Evolutionary conservation across 2,888 invertebrate genomes (phyloP), one percentile per base, ranked within the genome.

Genomic region (Napeogenes inachia): DNA sequence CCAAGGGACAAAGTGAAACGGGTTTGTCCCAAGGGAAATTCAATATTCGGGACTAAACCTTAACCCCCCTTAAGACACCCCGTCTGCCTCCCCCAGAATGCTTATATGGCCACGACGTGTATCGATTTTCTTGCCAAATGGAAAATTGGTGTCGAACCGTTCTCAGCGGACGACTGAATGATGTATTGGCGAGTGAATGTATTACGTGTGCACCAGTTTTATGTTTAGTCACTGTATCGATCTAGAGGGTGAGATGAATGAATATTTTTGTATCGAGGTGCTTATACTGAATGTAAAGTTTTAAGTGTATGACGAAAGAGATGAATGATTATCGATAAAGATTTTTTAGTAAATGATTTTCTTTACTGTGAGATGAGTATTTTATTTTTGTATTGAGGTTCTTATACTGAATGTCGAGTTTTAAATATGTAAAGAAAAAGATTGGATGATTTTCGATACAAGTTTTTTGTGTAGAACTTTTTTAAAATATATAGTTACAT

Each of bases 11-110:
- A 89, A 89, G 89, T 82, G 89, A 90, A 90, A 90, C 90, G 90
- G 91, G 91, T 91, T 91, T 89, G 90, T 91, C 91, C 90, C 91
- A 85, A 86, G 91, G 91, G 91, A 91, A 91, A 91, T 91, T 91
- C 91, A 91, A 91, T 91, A 91, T 91, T 91, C 91, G 91, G 91
- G 90, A 89, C 90, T 90, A 90, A 90, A 90, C 89, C 90, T 87
- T 90, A 89, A 87, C 90, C 86, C 91, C 91, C 91, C 87, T 85
- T 87, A 87, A 89, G 85, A 82, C 89, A 79, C 87, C 88, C 88
- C 85, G 87, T 87, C 88, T 87, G 79, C 88, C 86, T 76, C 87
- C 88, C 89, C 83, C 83, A 83, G 87, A 89, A 91, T 91, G 91
- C 91, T 89, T 91, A 90, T 91, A 91, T 91, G 91, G 91, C 89